These are phyloP conservation scores for Rhagonycha fulva DNA, from an alignment of 2,888 invertebrate genomes.

Conservation along the genomic window DNA sequence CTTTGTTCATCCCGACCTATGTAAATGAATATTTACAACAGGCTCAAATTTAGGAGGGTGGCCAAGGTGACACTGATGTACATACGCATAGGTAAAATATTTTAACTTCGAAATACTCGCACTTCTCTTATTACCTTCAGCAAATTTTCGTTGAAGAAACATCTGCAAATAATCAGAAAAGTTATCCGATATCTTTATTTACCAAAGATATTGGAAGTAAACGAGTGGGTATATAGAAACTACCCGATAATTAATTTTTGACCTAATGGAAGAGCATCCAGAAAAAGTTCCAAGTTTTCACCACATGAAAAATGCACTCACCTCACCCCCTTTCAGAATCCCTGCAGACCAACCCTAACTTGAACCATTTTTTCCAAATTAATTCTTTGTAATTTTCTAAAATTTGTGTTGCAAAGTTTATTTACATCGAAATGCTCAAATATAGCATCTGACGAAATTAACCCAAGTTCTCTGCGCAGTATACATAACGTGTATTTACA, in stretches of 20 bases:
- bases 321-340: not conserved
- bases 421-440: conserved; percentile 26
- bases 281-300: not conserved
- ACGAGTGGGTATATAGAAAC: not conserved
- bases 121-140: not conserved
- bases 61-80: conserved; percentile 7
- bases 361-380: not conserved
- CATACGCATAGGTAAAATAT: not conserved
- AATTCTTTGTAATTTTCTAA: not conserved
- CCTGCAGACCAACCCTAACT: not conserved
- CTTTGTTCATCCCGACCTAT: conserved; percentile 25
- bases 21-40: conserved; percentile 15
- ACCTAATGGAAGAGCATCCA: not conserved
- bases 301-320: not conserved
- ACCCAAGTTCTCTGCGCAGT: conserved; percentile 26
- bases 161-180: not conserved
- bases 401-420: conserved; percentile 6
- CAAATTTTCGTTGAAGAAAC: not conserved
- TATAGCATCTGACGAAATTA: conserved; percentile 29
- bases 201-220: conserved; percentile 6
- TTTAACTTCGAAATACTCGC: conserved; percentile 9
- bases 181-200: conserved; percentile 9
- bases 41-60: conserved; percentile 15
- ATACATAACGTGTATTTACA: conserved; percentile 42
- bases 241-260: conserved; percentile 5